Evolutionary conservation across 2,113 vertebrate genomes (phyloP).

Genomic region (Anguilla japonica): DNA sequence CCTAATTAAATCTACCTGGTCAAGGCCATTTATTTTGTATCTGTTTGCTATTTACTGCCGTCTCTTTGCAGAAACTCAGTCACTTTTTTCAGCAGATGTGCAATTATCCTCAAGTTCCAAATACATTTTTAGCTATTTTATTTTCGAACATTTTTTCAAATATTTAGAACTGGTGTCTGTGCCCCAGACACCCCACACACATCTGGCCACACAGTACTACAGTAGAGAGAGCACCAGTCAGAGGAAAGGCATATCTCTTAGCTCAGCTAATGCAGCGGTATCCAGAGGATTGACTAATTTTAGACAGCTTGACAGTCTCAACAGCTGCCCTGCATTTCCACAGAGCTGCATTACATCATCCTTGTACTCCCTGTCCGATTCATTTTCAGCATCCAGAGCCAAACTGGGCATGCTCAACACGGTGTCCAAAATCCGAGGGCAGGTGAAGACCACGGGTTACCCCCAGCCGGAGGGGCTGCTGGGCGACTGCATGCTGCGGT

Average conservation of each 20-base stretch:
- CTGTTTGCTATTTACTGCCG: not conserved
- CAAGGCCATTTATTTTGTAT: not conserved
- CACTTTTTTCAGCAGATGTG: too few relatives aligned
- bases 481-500: conserved; percentile 90
- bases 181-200: not conserved
- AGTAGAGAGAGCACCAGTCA: not conserved
- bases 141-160: too few relatives aligned
- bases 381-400: conserved; percentile 82
- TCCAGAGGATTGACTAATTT: not conserved
- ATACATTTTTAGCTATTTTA: too few relatives aligned
- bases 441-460: conserved; percentile 89
- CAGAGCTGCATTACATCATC: not conserved
- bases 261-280: not conserved
- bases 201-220: not conserved
- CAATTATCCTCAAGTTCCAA: too few relatives aligned
- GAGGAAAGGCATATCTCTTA: not conserved
- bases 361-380: not conserved
- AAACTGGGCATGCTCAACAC: conserved; percentile 93
- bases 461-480: conserved; percentile 89
- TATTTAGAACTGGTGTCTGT: too few relatives aligned
- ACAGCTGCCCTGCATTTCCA: not conserved
- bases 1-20: not conserved
- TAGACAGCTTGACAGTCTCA: not conserved
- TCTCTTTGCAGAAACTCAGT: too few relatives aligned
- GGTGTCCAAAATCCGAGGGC: conserved; percentile 90